These are phyloP conservation scores for Campopleginae sp. DNA, from an alignment of 2,888 invertebrate genomes.

Conservation along the genomic window DNA sequence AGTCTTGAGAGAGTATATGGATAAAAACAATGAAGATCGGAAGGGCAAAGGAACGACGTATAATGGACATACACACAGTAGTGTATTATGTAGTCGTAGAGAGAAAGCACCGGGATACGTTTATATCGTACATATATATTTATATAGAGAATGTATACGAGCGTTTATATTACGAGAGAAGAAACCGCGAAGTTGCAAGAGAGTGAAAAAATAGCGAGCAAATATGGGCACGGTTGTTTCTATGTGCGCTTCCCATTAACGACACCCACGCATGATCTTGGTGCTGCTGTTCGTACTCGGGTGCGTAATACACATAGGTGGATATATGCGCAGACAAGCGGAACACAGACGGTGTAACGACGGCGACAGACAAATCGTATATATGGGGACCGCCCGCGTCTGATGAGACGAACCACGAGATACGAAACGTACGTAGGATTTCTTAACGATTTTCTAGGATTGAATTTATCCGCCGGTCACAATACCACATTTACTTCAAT, in stretches of 20 bases:
- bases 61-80: slow-evolving; percentile 55
- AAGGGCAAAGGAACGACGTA: slow-evolving; percentile 44
- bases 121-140: background rate
- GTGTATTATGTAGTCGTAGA: slow-evolving; percentile 52
- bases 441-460: slow-evolving; percentile 75
- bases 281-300: slow-evolving; percentile 56
- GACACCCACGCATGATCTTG: slow-evolving; percentile 78
- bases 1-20: background rate
- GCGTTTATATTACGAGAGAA: slow-evolving; percentile 51
- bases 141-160: slow-evolving; percentile 15
- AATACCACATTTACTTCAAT: slow-evolving; percentile 15
- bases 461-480: slow-evolving; percentile 73
- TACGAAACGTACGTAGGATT: slow-evolving; percentile 56
- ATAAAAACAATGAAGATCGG: slow-evolving; percentile 42
- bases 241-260: slow-evolving; percentile 82
- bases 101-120: slow-evolving; percentile 47
- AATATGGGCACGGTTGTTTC: slow-evolving; percentile 82
- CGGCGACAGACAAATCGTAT: slow-evolving; percentile 49
- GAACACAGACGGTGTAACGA: slow-evolving; percentile 39
- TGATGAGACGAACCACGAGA: slow-evolving; percentile 68
- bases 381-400: slow-evolving; percentile 61
- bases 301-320: slow-evolving; percentile 70
- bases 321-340: slow-evolving; percentile 9
- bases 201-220: slow-evolving; percentile 72
- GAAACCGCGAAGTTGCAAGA: slow-evolving; percentile 49